Conservation (phyloP, 1,140 invertebrate species). For the Drosophila subobscura region DNA sequence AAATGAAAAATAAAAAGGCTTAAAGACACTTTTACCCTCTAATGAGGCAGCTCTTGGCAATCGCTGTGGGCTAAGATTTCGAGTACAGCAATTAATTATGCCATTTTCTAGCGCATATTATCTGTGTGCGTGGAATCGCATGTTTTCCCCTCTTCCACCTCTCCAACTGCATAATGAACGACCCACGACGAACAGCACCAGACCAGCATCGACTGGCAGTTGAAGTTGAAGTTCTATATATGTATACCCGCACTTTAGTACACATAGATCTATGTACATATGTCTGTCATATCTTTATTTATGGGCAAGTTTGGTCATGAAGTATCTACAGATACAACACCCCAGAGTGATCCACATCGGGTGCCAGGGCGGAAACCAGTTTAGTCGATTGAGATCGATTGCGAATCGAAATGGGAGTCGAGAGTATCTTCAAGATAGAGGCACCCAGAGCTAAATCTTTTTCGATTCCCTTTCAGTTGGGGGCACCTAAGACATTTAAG, state of each 20-base stretch:
- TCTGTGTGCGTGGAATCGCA: too few relatives aligned
- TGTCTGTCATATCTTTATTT: conserved; percentile 6
- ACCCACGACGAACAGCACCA: neutral
- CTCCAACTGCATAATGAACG: neutral
- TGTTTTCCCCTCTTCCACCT: too few relatives aligned
- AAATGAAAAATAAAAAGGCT: conserved; percentile 19
- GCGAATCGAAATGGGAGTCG: conserved; percentile 28
- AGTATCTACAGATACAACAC: conserved; percentile 13
- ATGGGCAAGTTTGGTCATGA: neutral
- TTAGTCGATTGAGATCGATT: conserved; percentile 3
- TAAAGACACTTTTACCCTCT: conserved; percentile 36
- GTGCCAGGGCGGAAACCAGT: conserved; percentile 15
- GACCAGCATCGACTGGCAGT: too few relatives aligned
- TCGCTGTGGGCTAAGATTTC: neutral
- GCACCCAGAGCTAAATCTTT: neutral
- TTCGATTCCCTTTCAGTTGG: too few relatives aligned
- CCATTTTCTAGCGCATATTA: conserved; percentile 36
- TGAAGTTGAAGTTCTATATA: conserved; percentile 1
- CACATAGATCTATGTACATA: conserved; percentile 34
- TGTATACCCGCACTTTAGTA: neutral
- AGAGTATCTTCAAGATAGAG: conserved; percentile 18
- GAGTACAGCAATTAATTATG: conserved; percentile 68
- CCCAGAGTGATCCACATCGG: conserved; percentile 37
- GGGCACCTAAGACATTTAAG: neutral
- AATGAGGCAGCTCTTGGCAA: conserved; percentile 13